These are phyloP conservation scores for chimpanzee (Pan troglodytes) DNA, from an alignment of 2,113 vertebrate genomes.

Conservation along the genomic window NHGRI_mPanTro3-v2.1_pri NC_072414.2:93031501-93032000, in stretches of 20 bases:
- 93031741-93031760: neutral
- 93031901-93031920: neutral
- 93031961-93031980: neutral
- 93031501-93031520: neutral
- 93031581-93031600: neutral
- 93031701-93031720: neutral
- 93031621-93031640: constrained; percentile 8
- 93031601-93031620: neutral
- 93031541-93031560: neutral
- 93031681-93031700: neutral
- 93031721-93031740: neutral
- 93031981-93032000: neutral
- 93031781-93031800: neutral
- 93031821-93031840: neutral
- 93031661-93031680: neutral
- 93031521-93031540: constrained; percentile 15
- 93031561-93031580: constrained; percentile 36
- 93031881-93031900: neutral
- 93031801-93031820: neutral
- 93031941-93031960: neutral
- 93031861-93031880: neutral
- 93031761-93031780: neutral
- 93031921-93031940: neutral
- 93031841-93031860: neutral
- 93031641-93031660: neutral